Conservation (phyloP, 2,888 invertebrate species). For the Ctena decussata region DNA sequence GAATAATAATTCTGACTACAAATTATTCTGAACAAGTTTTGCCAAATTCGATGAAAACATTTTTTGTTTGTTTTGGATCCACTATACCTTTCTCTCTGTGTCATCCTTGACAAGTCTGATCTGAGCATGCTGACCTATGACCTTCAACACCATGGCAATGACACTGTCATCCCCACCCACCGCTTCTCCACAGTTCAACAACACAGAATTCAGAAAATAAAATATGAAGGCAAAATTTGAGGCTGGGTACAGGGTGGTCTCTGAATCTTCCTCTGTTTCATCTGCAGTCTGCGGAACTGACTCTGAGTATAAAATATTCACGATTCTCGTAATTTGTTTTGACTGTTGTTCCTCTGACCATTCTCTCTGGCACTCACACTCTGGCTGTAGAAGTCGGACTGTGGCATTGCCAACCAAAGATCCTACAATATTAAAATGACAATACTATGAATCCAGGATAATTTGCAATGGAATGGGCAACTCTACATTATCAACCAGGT, state of each 20-base stretch:
- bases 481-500: no score
- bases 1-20: no score
- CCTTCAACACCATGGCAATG: slow-evolving; percentile 81
- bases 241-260: slow-evolving; percentile 88
- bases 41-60: no score
- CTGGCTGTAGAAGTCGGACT: slow-evolving; percentile 92
- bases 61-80: no score
- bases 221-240: slow-evolving; percentile 95
- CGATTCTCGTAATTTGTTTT: slow-evolving; percentile 90
- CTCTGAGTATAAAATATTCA: slow-evolving; percentile 88
- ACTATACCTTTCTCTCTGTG: slow-evolving; percentile 32
- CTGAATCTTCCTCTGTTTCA: slow-evolving; percentile 32
- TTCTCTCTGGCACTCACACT: slow-evolving; percentile 92
- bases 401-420: slow-evolving; percentile 91
- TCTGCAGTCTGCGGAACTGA: slow-evolving; percentile 37
- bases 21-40: no score
- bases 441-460: no score
- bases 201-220: slow-evolving; percentile 90
- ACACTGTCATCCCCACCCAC: slow-evolving; percentile 75
- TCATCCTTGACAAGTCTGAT: slow-evolving; percentile 86
- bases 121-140: slow-evolving; percentile 90
- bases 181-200: slow-evolving; percentile 74
- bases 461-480: no score
- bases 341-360: slow-evolving; percentile 92
- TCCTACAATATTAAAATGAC: slow-evolving; percentile 86